phyloP scores from a whole-genome alignment of 2,888 invertebrate genomes.

The Agrotis exclamationis region DNA sequence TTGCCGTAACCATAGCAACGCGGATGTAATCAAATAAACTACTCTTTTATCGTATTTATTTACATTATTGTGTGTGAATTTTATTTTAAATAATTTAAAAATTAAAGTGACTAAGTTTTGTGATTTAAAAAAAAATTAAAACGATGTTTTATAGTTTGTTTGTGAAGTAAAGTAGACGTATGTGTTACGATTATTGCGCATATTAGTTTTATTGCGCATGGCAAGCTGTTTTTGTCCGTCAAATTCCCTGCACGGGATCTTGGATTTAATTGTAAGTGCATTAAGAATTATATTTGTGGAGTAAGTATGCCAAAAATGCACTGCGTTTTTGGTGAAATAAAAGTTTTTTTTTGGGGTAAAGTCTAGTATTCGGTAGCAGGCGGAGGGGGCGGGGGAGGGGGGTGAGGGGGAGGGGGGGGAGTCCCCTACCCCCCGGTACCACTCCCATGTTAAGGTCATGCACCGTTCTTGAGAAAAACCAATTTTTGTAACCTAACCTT shows the following conservation, averaged over 20 bases:
- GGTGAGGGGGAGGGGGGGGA: too few relatives aligned
- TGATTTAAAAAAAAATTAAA: not conserved
- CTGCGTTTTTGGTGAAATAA: not conserved
- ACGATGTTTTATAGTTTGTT: constrained; percentile 27
- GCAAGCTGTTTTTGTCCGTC: constrained; percentile 28
- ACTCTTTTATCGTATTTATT: constrained; percentile 50
- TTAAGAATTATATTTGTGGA: not conserved
- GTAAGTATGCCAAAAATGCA: not conserved
- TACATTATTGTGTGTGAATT: constrained; percentile 35
- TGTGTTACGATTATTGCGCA: constrained; percentile 50
- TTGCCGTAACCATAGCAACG: constrained; percentile 84
- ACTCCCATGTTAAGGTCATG: too few relatives aligned
- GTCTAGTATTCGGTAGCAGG: too few relatives aligned
- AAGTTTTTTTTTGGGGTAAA: too few relatives aligned
- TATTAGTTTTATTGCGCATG: constrained; percentile 36
- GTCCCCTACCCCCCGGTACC: too few relatives aligned
- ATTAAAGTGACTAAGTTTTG: constrained; percentile 27
- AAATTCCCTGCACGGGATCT: constrained; percentile 2
- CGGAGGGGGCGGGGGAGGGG: too few relatives aligned
- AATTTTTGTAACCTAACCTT: too few relatives aligned
- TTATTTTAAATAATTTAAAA: constrained; percentile 7
- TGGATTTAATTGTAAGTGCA: constrained; percentile 2
- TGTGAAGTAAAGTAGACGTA: constrained; percentile 41
- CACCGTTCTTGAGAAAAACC: too few relatives aligned
- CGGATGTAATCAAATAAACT: constrained; percentile 77